These are phyloP conservation scores for Dromius quadrimaculatus DNA, from an alignment of 2,888 invertebrate species.

Conservation along the genomic window DNA sequence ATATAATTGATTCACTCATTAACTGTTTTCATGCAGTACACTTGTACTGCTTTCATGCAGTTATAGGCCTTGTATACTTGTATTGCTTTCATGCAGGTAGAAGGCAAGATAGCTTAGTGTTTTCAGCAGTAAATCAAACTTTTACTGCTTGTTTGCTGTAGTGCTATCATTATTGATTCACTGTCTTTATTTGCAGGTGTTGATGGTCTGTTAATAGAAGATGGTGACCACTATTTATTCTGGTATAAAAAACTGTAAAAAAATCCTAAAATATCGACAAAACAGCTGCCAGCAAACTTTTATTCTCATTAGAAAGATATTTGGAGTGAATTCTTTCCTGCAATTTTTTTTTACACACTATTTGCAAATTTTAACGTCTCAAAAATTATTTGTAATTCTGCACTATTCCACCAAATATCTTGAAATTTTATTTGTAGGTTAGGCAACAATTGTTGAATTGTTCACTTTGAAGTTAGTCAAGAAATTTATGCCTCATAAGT, in stretches of 20 bases:
- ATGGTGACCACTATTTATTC: conserved; percentile 90
- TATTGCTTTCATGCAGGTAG: too few species aligned
- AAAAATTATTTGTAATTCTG: conserved; percentile 8
- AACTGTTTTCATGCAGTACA: too few species aligned
- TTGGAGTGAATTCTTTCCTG: conserved; percentile 10
- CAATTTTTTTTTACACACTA: conserved; percentile 17
- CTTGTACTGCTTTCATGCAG: too few species aligned
- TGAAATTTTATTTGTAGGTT: conserved; percentile 1
- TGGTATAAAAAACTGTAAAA: conserved; percentile 92
- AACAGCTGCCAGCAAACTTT: conserved; percentile 41
- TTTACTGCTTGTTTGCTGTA: too few species aligned
- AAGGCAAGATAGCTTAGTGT: too few species aligned
- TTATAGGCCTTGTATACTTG: too few species aligned
- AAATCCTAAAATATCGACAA: conserved; percentile 7
- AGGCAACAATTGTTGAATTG: conserved; percentile 8
- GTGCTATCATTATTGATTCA: too few species aligned
- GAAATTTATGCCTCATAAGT: too few species aligned
- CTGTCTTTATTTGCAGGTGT: conserved; percentile 88
- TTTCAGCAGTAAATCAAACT: too few species aligned
- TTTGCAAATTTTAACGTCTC: conserved; percentile 9
- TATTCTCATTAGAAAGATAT: conserved; percentile 4
- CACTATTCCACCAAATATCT: conserved; percentile 21
- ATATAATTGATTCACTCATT: too few species aligned
- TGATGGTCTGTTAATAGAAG: conserved; percentile 87
- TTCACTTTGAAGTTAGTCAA: not conserved